phyloP scores from a whole-genome alignment of 2,888 invertebrate genomes.

The Halocaridina rubra region DNA sequence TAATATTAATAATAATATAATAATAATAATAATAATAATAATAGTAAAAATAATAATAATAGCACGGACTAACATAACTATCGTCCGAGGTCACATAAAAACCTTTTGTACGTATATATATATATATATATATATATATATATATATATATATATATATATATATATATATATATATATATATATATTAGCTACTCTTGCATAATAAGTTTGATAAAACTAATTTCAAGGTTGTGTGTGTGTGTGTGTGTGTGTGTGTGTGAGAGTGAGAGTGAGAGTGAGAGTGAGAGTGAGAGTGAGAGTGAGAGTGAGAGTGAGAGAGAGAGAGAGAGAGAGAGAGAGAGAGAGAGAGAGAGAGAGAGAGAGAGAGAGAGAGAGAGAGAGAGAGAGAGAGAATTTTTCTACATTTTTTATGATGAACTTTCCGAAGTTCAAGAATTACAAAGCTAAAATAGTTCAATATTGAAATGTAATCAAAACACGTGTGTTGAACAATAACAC shows the following conservation, averaged over 20 bases:
- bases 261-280: not conserved
- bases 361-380: not conserved
- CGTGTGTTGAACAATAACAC: too few species aligned
- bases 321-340: not conserved
- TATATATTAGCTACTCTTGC: too few species aligned
- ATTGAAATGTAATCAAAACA: too few species aligned
- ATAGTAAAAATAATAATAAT: too few species aligned
- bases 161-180: not conserved
- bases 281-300: slow-evolving; percentile 11
- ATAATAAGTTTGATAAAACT: not conserved
- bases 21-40: too few species aligned
- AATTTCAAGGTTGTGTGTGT: not conserved
- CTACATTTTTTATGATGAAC: too few species aligned
- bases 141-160: not conserved
- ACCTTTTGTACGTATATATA: not conserved
- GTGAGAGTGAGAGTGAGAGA: not conserved
- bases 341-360: not conserved
- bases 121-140: not conserved
- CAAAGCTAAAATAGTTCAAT: too few species aligned
- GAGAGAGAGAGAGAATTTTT: not conserved
- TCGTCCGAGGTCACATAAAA: too few species aligned
- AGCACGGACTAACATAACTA: too few species aligned
- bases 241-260: slow-evolving; percentile 4
- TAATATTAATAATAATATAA: too few species aligned
- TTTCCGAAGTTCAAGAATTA: too few species aligned